phyloP scores from a whole-genome alignment of 2,113 vertebrate genomes.

The Strix uralensis region DNA sequence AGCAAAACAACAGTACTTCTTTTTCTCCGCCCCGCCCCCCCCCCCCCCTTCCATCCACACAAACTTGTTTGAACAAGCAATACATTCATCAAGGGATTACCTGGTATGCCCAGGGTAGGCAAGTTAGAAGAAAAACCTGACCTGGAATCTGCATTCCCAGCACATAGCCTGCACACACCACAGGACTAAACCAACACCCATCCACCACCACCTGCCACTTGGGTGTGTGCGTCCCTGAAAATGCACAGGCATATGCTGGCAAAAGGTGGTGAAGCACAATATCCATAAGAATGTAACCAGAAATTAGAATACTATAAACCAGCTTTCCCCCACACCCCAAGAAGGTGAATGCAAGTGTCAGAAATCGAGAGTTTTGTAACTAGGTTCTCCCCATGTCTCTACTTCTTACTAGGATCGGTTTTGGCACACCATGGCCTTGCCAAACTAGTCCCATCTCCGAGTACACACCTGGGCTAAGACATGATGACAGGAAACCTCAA shows the following conservation, averaged over 20 bases:
- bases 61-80: constrained; percentile 69
- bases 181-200: not conserved
- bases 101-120: not conserved
- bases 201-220: not conserved
- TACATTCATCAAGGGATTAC: constrained; percentile 48
- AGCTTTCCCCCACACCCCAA: not conserved
- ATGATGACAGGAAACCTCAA: not conserved
- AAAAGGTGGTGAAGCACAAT: not conserved
- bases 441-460: not conserved
- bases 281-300: not conserved
- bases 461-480: not conserved
- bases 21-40: not conserved
- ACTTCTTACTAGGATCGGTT: not conserved
- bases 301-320: not conserved
- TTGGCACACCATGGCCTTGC: not conserved
- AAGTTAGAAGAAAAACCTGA: constrained; percentile 53
- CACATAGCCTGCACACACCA: not conserved
- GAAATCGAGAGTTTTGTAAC: not conserved
- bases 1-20: not conserved
- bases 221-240: not conserved
- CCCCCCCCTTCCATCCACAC: not conserved
- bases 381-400: not conserved
- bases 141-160: constrained; percentile 43
- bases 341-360: not conserved
- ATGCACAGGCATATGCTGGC: accelerated